Base-by-base conservation (phyloP, 2,888 invertebrate species). In the Drosophila crucigera region DNA sequence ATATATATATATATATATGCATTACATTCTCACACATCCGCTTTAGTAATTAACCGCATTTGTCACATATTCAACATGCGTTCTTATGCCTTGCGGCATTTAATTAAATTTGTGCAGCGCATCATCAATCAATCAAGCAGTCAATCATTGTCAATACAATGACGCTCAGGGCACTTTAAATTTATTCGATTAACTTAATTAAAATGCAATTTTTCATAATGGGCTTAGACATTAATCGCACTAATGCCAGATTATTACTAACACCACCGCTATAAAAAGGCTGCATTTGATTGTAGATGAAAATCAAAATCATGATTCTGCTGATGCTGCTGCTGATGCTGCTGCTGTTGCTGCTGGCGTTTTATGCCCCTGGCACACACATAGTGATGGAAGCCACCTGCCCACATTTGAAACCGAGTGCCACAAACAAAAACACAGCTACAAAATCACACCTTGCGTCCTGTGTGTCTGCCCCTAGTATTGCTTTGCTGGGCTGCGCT, bases 401-500 rank as follows among this genome's bases (percentile, higher is more conserved):
- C 90, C 72, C 73, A 73, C 82, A 84, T 83, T 75, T 58, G 75
- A 76, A 65, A 72, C 82, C 77, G 60, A 71, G 65, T 61, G 72
- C 39, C 66, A 80, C 49, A 74, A 72, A 72, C 64, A 77, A 63
- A 49, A 64, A 68, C 64, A 62, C 22, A 62, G 50, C 43, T 49
- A 54, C 56, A 64, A 76, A 90, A 87, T 87, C 91, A 89, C 86
- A 87, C 86, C 91, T 91, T 87, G 86, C 76, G 71, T 72, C 88
- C 75, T 69, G 69, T 66, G 49, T 41, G 55, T 30, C 41, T 64
- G 50, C 59, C 67, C 47, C 76, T 76, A 10, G 19, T 68, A 9
- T 25, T 47, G 16, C 9, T 4, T 47, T 47, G 47, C 43, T 14
- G 0, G 22, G 22, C 43, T 22, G 43, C 22, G 50, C 30, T 14